Base-by-base conservation (phyloP, 2,797 vertebrate species). In the Crax fasciolata region DNA sequence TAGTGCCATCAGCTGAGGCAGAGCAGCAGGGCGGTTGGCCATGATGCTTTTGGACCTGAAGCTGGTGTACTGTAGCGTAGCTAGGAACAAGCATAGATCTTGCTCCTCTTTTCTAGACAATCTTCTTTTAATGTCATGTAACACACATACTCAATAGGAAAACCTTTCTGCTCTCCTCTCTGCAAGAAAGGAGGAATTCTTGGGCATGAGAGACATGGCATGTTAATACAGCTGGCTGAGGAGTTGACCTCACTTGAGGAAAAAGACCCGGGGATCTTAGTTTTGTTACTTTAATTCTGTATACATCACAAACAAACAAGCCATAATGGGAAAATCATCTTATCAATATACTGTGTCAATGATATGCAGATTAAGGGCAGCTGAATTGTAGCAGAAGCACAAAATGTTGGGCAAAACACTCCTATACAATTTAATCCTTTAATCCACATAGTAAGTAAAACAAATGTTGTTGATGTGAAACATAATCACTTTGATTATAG, bases 391-490 rank as follows among this genome's bases (percentile, higher is more conserved):
- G 66, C 52, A 54, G 67, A 10, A 67, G 68, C 70, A 75, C 66
- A 65, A 6, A 82, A 55, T 43, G 17, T 44, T 81, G 90, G 76
- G 51, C 62, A 72, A 48, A 79, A 62, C 54, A 46, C 76, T 95
- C 28, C 32, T 77, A 13, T 44, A 75, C 76, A 51, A 44, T 87
- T 68, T 77, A 95, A 92, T 94, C 88, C 76, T 90, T 94, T 94
- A 95, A 95, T 95, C 93, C 84, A 66, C 30, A 66, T 32, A 67
- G 84, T 44, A 90, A 94, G 92, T 93, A 92, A 63, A 66, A 51
- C 63, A 80, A 93, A 82, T 89, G 49, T 4, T 92, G 94, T 79
- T 90, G 84, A 65, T 94, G 70, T 84, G 70, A 86, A 84, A 78
- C 66, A 66, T 70, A 84, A 65, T 93, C 54, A 70, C 46, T 89